Base-by-base conservation (phyloP, 1,140 invertebrate species). In the Cotesia typhae region DNA sequence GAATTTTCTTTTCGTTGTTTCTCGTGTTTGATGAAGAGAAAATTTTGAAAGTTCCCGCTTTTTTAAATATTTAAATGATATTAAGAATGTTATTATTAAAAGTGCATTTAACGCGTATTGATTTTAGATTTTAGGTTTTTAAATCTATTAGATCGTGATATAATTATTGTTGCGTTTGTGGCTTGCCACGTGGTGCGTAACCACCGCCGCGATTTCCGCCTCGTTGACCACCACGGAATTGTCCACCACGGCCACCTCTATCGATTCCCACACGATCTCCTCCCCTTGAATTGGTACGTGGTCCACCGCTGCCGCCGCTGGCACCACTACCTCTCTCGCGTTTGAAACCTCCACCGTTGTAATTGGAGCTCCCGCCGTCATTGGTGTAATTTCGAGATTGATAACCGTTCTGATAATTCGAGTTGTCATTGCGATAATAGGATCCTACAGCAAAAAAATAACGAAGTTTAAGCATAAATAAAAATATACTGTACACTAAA, bases 331-430 rank as follows among this genome's bases (percentile, higher is more conserved):
- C 68, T 63, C 57, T 2, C 28, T 28, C 71, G 57, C 61, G 76
- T 35, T 77, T 71, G 71, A 77, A 75, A 36, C 73, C 81, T 12
- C 77, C 79, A 37, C 77, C 79, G 35, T 82, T 81, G 12, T 84
- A 83, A 37, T 79, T 76, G 9, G 74, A 68, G 38, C 72, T 80
- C 6, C 41, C 41, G 35, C 73, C 82, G 5, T 83, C 80, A 14
- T 79, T 82, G 59, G 81, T 82, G n/a, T 83, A 84, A 17, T 82
- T 82, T 20, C 83, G 81, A 64, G 78, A 79, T 67, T 84, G 83
- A 75, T 85, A 86, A 36, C 85, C 85, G 28, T 87, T 87, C 71
- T 86, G 85, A 67, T 87, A 86, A 53, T 82, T 82, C 28, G 74
- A 82, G 41, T 47, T 47, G 36, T 82, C 79, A 66, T 84, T 84